Conservation (phyloP, 2,888 invertebrate genomes). For the Netelia inedita region DNA sequence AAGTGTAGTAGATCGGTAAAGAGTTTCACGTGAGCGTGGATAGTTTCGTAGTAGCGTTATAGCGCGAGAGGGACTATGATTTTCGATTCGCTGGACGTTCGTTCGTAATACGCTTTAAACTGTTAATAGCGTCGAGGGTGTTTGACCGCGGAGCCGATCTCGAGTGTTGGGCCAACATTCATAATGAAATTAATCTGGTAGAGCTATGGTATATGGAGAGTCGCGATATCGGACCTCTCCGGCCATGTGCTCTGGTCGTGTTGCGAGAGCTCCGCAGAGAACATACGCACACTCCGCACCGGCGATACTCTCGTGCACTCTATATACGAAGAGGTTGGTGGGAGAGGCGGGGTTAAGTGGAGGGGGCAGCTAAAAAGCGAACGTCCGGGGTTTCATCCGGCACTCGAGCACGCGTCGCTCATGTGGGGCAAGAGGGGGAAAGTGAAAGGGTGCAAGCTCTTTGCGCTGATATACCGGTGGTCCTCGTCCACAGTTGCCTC, state of each 20-base stretch:
- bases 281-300: constrained; percentile 26
- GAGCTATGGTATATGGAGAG: constrained; percentile 71
- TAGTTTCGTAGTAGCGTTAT: constrained; percentile 1
- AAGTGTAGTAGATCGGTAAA: background rate
- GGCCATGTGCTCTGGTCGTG: constrained; percentile 29
- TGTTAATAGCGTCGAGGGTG: constrained; percentile 82
- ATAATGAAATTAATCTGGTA: constrained; percentile 85
- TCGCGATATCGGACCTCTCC: constrained; percentile 63
- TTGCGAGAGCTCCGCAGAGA: constrained; percentile 28
- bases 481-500: constrained; percentile 15
- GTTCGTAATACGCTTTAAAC: constrained; percentile 79
- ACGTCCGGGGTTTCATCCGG: constrained; percentile 63
- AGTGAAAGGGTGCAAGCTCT: constrained; percentile 38
- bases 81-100: constrained; percentile 46
- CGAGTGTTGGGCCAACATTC: constrained; percentile 85
- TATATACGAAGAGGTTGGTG: background rate
- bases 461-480: constrained; percentile 21
- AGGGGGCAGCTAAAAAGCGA: constrained; percentile 64
- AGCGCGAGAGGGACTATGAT: constrained; percentile 28
- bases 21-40: background rate
- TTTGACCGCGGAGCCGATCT: constrained; percentile 83
- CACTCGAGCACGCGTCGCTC: constrained; percentile 20
- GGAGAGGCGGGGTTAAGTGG: constrained; percentile 3
- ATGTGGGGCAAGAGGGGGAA: background rate
- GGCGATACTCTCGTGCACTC: constrained; percentile 38